Base-by-base conservation (phyloP, 2,797 vertebrate species). In the Molossus molossus region DNA sequence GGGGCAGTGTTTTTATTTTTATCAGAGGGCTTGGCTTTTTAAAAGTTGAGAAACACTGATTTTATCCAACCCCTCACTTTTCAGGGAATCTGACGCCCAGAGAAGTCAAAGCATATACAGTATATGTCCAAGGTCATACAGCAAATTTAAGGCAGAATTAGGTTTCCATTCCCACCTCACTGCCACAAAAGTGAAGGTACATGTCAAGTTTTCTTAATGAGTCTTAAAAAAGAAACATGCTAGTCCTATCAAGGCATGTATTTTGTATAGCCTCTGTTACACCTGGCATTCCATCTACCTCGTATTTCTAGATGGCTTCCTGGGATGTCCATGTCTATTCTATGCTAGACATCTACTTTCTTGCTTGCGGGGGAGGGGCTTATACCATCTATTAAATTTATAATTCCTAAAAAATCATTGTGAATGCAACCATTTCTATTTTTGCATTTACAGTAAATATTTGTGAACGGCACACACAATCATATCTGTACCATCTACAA, bases 171-270 rank as follows among this genome's bases (percentile, higher is more conserved):
- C 8, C 75, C 11, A 75, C 9, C 76, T 70, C 25, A 65, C 55
- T 88, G 14, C 97, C 96, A 92, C 95, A 97, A 97, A 97, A 91
- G 57, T 81, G 72, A 64, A 33, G 17, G 40, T 18, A 62, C 48
- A 84, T 3, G 37, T 40, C 72, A 83, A 69, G 55, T 86, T 64
- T 90, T 90, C 58, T 69, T 62, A 55, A 60, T 13, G 40, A n/a
- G 21, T 64, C 86, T 69, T 87, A 64, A 33, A 87, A 75, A 60
- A 27, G 14, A 81, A 92, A 89, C 0, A 62, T 11, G 62, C 4
- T 67, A 48, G 40, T 65, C 37, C 25, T 84, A 23, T 73, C 84
- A 84, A 80, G 58, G 33, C 37, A 76, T 85, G 0, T 64, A 72
- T 48, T 90, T 64, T 72, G 15, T 58, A n/a, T 6, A 29, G 37